phyloP scores from a whole-genome alignment of 2,113 vertebrate genomes.

The Lophotis ruficrista region DNA sequence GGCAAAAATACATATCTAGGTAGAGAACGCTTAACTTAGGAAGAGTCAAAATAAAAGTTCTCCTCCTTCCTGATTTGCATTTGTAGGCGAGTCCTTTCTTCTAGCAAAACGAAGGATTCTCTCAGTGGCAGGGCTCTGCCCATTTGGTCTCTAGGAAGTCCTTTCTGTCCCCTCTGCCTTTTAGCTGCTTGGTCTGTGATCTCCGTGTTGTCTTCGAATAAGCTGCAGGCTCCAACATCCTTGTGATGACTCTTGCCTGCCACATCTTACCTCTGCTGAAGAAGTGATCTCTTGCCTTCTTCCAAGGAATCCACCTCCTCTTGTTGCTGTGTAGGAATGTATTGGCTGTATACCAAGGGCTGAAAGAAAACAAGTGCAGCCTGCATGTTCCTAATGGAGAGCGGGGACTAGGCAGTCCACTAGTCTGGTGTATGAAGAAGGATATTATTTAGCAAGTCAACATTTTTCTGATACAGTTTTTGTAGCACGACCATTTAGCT shows the following conservation, averaged over 20 bases:
- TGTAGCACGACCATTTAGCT: background rate
- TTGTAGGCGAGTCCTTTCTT: background rate
- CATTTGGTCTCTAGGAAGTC: background rate
- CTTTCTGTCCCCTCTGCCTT: background rate
- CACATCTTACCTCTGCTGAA: background rate
- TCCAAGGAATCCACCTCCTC: background rate
- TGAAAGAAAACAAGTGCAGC: background rate
- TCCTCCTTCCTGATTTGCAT: background rate
- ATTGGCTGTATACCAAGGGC: fast-evolving
- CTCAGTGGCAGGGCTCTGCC: background rate
- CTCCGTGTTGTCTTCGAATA: background rate
- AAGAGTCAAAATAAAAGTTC: background rate
- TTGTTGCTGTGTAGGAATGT: background rate
- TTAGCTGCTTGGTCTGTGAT: background rate
- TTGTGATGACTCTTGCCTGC: background rate
- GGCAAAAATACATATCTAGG: background rate
- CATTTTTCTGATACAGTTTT: background rate
- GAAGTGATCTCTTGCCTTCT: background rate
- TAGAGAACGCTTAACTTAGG: background rate
- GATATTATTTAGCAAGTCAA: background rate
- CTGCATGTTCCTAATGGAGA: background rate
- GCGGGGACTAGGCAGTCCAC: background rate
- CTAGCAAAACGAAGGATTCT: background rate
- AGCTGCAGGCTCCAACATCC: background rate
- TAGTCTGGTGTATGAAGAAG: background rate